phyloP scores from a whole-genome alignment of 2,113 vertebrate species.

The Dasyprocta punctata region DNA sequence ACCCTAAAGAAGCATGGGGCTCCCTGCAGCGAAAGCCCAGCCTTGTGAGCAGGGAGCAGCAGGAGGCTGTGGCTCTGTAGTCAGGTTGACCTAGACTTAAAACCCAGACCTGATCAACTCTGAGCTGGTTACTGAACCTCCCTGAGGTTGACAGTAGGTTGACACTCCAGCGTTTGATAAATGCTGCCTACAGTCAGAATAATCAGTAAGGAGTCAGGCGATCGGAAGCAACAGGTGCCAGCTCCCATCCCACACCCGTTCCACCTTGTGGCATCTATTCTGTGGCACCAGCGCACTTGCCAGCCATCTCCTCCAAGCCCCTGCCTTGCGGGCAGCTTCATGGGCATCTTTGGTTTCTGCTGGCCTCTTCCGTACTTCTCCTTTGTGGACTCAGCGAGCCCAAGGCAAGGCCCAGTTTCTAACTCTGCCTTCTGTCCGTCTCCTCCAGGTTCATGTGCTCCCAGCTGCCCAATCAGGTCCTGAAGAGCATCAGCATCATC shows the following conservation, averaged over 20 bases:
- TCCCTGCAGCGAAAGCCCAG: background rate
- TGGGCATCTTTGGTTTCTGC: background rate
- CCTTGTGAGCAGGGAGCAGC: background rate
- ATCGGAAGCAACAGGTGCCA: background rate
- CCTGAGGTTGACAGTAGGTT: background rate
- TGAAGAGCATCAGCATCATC: constrained; percentile 98
- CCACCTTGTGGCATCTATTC: background rate
- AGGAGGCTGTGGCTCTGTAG: background rate
- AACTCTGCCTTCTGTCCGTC: background rate
- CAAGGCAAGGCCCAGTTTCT: background rate
- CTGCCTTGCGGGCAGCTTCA: too few species aligned
- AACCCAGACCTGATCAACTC: background rate
- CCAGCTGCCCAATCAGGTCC: constrained; percentile 96
- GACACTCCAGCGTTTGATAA: background rate
- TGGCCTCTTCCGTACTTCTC: background rate
- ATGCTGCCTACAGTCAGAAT: background rate
- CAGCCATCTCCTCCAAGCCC: background rate
- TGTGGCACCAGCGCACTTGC: background rate
- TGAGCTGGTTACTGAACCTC: background rate
- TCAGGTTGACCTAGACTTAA: background rate
- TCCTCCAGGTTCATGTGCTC: constrained; percentile 96
- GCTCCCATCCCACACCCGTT: background rate
- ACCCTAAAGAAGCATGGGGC: background rate
- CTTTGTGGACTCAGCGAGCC: background rate
- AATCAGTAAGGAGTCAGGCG: background rate